Conservation (phyloP, 2,888 invertebrate species). For the Bombyx huttoni region DNA sequence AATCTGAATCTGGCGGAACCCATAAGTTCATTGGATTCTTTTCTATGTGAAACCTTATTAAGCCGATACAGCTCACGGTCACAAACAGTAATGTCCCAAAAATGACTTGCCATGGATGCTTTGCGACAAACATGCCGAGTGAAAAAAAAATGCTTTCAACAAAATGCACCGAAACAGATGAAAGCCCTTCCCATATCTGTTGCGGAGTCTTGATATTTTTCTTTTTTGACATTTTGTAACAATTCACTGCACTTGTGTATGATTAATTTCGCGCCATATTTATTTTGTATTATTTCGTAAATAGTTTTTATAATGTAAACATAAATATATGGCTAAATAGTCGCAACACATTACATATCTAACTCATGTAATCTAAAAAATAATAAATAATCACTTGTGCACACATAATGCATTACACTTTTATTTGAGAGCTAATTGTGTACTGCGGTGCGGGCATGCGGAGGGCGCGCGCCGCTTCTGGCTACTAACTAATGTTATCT, state of each 20-base stretch:
- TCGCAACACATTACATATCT: too few species aligned
- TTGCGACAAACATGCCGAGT: slow-evolving; percentile 75
- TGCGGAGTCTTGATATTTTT: slow-evolving; percentile 43
- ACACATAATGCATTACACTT: neutral
- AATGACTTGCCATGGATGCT: slow-evolving; percentile 74
- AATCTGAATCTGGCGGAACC: slow-evolving; percentile 81
- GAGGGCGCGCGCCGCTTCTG: neutral
- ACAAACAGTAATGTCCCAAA: slow-evolving; percentile 68
- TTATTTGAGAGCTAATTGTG: neutral
- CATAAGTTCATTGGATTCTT: slow-evolving; percentile 83
- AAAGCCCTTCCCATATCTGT: slow-evolving; percentile 51
- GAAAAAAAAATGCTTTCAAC: slow-evolving; percentile 63
- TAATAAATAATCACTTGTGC: neutral
- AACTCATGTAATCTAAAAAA: neutral
- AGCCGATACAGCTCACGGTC: slow-evolving; percentile 72
- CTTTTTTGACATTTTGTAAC: slow-evolving; percentile 31
- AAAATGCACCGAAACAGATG: slow-evolving; percentile 50
- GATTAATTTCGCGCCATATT: neutral
- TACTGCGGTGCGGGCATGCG: neutral
- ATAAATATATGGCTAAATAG: too few species aligned
- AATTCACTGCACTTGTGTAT: neutral
- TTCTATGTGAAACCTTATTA: slow-evolving; percentile 78
- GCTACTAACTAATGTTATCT: neutral
- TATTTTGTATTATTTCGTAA: neutral
- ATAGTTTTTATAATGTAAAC: too few species aligned